Evolutionary conservation across 2,797 vertebrate genomes (phyloP).

Genomic region (Danio choprae): DNA sequence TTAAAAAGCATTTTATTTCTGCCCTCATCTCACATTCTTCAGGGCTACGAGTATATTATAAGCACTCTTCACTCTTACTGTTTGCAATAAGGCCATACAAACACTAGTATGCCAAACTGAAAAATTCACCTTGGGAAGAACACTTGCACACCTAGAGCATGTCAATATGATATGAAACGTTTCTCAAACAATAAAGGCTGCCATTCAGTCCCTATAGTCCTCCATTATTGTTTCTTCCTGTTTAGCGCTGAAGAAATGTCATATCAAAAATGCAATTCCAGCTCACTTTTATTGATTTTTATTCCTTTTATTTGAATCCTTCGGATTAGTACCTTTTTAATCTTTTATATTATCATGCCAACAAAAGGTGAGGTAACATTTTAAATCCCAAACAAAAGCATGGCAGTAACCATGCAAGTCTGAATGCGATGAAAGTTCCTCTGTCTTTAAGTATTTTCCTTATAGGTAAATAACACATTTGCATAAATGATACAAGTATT

Average conservation of each 20-base stretch:
- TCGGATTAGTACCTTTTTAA: no score
- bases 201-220: neutral
- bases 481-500: no score
- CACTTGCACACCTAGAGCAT: neutral
- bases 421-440: no score
- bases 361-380: no score
- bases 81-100: conserved; percentile 24
- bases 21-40: neutral
- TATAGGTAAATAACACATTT: no score
- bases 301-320: no score
- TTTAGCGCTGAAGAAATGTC: conserved; percentile 1
- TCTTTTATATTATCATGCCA: no score
- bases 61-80: neutral
- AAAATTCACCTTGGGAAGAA: conserved; percentile 4
- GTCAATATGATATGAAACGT: neutral
- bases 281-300: neutral
- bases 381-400: no score
- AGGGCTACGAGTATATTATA: neutral
- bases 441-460: no score
- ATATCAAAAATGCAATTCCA: neutral
- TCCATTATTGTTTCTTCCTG: neutral
- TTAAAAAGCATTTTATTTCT: conserved; percentile 12
- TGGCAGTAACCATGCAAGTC: no score
- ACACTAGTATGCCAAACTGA: neutral
- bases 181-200: conserved; percentile 14